Base-by-base conservation (phyloP, 2,888 invertebrate genomes). In the Imbricaverruca yamaguchii region DNA sequence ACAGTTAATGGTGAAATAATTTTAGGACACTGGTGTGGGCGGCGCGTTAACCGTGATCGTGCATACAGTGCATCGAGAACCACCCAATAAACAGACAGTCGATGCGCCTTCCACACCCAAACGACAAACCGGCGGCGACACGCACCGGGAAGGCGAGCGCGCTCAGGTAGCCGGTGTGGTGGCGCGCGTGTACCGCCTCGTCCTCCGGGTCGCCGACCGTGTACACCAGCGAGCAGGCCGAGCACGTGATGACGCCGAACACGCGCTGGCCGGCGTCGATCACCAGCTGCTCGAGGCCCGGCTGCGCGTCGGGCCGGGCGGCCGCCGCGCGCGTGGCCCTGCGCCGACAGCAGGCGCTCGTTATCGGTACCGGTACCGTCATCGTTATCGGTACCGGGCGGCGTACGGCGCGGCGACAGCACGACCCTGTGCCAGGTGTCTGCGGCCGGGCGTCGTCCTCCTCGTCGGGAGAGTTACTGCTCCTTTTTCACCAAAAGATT, bases 211-310 rank as follows among this genome's bases (percentile, higher is more conserved):
- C 93, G 0, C 93, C 93, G 82, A 91, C 89, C 87, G 92, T 89
- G 86, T 93, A 94, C 18, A 93, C 89, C 85, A 92, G 89, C 2
- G 92, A 92, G 85, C 95, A 96, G 83, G 92, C 91, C 0, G 86
- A 86, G 85, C 95, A 96, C 85, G 92, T 91, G 0, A 90, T 91
- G 0, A 92, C 91, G 0, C 94, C 95, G 85, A 94, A 93, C 81
- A 89, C 89, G 86, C 92, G 94, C 87, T 96, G 95, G 0, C 95
- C 95, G 0, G 92, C 94, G 88, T 96, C 95, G 81, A 95, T 90
- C 82, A 85, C 83, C 82, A 85, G 83, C 83, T 86, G 86, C 57
- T 84, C 83, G 65, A 81, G 61, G 39, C 82, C 74, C 55, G 55
- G 55, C 55, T 7, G 39, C 13, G 18, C 13, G 69, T 25, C 39